Base-by-base conservation (phyloP, 2,888 invertebrate species). In the Lottia scabra region DNA sequence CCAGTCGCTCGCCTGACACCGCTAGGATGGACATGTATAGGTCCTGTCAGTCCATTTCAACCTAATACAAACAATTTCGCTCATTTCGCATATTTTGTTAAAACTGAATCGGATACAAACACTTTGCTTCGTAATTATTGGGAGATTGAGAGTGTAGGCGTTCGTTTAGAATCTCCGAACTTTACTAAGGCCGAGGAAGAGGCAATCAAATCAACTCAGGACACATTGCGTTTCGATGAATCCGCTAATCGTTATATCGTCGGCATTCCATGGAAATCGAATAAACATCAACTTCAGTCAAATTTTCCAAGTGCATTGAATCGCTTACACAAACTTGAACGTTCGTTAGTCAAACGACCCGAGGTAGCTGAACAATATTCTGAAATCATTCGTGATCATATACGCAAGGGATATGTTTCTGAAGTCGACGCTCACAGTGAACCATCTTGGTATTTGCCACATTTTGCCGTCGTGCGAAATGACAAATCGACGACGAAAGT, bases 401-500 rank as follows among this genome's bases (percentile, higher is more conserved):
- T 46, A 46, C 46, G 46, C 15, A 46, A 46, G 30, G 30, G 30
- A 30, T 30, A 30, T 6, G 30, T 30, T 30, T 30, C 30, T 30
- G 4, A 6, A 6, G n/a, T 46, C 19, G 48, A 48, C 48, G 1
- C 48, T 1, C 48, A 48, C n/a, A 48, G 48, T 48, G 48, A 48
- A 48, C 48, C 16, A n/a, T 48, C 48, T 26, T 64, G 27, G 64
- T 64, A 64, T 12, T 27, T 64, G 0, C 27, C 64, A 6, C 64
- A 64, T 64, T 64, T 64, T 23, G 64, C 64, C 10, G 38, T 64
- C 16, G 64, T 64, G 13, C 13, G 64, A 12, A 26, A 30, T 26
- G 64, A 64, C 64, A 64, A 64, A 64, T 5, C 27, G 1, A 64
- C 64, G 27, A 64, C 48, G 16, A 48, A 48, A 48, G 48, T 48